phyloP scores from a whole-genome alignment of 2,113 vertebrate species.

The Thalassoma bifasciatum region DNA sequence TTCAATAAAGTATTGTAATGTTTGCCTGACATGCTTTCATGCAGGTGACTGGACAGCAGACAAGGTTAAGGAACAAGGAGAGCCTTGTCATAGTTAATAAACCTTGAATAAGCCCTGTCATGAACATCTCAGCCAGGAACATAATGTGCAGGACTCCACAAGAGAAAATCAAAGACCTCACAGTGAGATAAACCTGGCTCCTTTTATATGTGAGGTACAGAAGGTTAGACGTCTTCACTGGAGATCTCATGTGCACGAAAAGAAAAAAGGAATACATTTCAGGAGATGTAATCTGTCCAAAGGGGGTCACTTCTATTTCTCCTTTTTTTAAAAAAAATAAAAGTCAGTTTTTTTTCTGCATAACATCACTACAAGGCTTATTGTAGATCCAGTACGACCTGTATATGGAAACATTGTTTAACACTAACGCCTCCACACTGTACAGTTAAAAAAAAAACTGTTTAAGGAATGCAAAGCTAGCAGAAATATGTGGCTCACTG shows the following conservation, averaged over 20 bases:
- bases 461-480: background rate
- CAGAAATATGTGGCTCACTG: background rate
- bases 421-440: too few species aligned
- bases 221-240: background rate
- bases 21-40: background rate
- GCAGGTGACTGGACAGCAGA: background rate
- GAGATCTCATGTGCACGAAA: too few species aligned
- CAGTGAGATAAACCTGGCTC: conserved; percentile 3
- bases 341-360: background rate
- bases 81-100: conserved; percentile 33
- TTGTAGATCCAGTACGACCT: background rate
- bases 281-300: background rate
- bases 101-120: conserved; percentile 31
- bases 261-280: too few species aligned
- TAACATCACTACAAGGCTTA: background rate
- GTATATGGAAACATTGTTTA: background rate
- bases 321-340: background rate
- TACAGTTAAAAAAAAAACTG: too few species aligned
- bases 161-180: conserved; percentile 19
- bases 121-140: conserved; percentile 10
- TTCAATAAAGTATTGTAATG: background rate
- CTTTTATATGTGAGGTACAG: conserved; percentile 29
- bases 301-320: background rate
- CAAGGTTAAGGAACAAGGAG: conserved; percentile 19
- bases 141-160: background rate